Conservation (phyloP, 1,140 invertebrate species). For the Goniozus legneri region DNA sequence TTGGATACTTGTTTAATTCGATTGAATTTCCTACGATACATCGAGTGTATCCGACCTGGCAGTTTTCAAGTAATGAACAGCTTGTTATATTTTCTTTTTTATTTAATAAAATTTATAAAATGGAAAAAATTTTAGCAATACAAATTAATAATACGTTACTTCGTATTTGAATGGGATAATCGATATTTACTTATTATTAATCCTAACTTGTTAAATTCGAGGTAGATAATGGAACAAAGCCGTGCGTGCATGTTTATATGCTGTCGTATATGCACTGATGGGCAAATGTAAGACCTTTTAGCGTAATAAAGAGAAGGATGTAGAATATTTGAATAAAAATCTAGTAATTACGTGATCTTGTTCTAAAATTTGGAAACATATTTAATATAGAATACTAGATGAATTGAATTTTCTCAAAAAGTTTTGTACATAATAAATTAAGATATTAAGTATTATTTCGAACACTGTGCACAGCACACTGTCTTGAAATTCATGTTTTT, state of each 20-base stretch:
- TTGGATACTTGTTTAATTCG: slow-evolving; percentile 28
- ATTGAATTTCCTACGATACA: slow-evolving; percentile 12
- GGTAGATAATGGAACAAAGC: not conserved
- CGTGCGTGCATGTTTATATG: no score
- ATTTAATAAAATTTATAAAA: slow-evolving; percentile 8
- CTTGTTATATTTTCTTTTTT: slow-evolving; percentile 3
- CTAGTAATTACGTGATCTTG: no score
- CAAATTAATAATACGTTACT: not conserved
- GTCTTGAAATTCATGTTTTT: no score
- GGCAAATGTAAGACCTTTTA: no score
- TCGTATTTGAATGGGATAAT: not conserved
- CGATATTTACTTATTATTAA: slow-evolving; percentile 1
- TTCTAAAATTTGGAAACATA: no score
- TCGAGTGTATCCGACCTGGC: slow-evolving; percentile 15
- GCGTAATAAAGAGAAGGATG: no score
- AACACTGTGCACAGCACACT: no score
- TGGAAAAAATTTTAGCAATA: not conserved
- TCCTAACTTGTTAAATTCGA: not conserved
- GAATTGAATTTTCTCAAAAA: not conserved
- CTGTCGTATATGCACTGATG: no score
- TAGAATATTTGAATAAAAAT: no score
- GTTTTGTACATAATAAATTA: not conserved
- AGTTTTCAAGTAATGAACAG: slow-evolving; percentile 6
- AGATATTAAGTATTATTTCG: slow-evolving; percentile 1
- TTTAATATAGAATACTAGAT: no score